phyloP scores from a whole-genome alignment of 2,113 vertebrate genomes.

The Ochotona princeps region DNA sequence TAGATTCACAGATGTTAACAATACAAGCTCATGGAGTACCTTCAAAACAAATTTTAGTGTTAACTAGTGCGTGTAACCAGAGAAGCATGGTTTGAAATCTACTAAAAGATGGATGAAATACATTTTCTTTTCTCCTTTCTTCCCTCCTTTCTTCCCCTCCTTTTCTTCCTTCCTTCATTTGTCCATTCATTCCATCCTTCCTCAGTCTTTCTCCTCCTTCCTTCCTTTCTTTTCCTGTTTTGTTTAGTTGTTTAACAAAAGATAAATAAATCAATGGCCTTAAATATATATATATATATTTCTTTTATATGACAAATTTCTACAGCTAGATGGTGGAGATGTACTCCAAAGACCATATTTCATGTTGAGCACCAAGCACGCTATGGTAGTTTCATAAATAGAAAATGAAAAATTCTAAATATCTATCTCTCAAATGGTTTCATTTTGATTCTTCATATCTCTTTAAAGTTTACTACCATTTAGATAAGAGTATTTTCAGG shows the following conservation, averaged over 20 bases:
- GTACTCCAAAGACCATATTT: constrained; percentile 57
- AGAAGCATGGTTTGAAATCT: constrained; percentile 69
- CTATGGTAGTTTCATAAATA: constrained; percentile 71
- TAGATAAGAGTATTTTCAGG: constrained; percentile 70
- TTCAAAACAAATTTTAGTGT: not conserved
- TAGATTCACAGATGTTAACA: not conserved
- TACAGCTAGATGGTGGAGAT: constrained; percentile 79
- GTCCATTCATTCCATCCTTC: too few species aligned
- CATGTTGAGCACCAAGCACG: constrained; percentile 73
- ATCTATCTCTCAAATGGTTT: constrained; percentile 81
- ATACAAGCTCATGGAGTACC: not conserved
- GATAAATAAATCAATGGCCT: constrained; percentile 59
- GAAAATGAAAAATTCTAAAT: constrained; percentile 69
- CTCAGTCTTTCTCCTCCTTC: not conserved
- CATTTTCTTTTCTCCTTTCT: constrained; percentile 71
- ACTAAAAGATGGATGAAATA: constrained; percentile 77
- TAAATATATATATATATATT: constrained; percentile 40
- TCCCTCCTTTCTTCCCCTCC: not conserved
- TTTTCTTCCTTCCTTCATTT: not conserved
- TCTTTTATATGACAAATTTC: constrained; percentile 75
- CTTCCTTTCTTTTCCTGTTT: not conserved
- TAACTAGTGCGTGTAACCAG: not conserved
- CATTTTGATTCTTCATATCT: constrained; percentile 69
- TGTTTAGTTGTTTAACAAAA: constrained; percentile 43
- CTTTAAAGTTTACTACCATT: constrained; percentile 58